These are phyloP conservation scores for Drosophila subpulchrella DNA, from an alignment of 1,140 invertebrate species.

Conservation along the genomic window DNA sequence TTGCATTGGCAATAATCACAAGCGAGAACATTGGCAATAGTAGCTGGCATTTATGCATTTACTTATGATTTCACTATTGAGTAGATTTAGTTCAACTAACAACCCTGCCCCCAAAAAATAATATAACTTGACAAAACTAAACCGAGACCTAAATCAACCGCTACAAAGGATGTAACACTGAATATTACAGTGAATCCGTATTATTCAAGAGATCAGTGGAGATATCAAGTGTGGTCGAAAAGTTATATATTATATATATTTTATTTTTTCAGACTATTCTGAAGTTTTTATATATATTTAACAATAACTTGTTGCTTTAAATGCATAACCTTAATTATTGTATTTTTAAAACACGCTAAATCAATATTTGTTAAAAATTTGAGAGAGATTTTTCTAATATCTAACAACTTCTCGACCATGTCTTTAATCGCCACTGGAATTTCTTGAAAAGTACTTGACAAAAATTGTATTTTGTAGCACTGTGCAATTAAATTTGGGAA, in stretches of 20 bases:
- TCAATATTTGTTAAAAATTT: not conserved
- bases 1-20: conserved; percentile 43
- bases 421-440: not conserved
- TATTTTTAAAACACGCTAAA: too few species aligned
- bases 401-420: not conserved
- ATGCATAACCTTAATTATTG: not conserved
- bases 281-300: not conserved
- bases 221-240: conserved; percentile 4
- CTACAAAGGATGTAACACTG: conserved; percentile 13
- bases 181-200: conserved; percentile 9
- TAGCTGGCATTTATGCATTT: conserved; percentile 41
- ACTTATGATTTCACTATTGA: conserved; percentile 32
- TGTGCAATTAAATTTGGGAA: conserved; percentile 6
- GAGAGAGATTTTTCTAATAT: not conserved
- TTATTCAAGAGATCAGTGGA: not conserved
- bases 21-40: conserved; percentile 45
- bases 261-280: not conserved
- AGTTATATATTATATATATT: not conserved
- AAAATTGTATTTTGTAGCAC: conserved; percentile 11
- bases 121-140: conserved; percentile 21
- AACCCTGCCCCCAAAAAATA: not conserved
- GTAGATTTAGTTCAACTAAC: conserved; percentile 48
- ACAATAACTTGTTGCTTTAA: too few species aligned
- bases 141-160: conserved; percentile 21
- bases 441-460: not conserved